Base-by-base conservation (phyloP, 2,888 invertebrate genomes). In the Linnaemya vulpina region DNA sequence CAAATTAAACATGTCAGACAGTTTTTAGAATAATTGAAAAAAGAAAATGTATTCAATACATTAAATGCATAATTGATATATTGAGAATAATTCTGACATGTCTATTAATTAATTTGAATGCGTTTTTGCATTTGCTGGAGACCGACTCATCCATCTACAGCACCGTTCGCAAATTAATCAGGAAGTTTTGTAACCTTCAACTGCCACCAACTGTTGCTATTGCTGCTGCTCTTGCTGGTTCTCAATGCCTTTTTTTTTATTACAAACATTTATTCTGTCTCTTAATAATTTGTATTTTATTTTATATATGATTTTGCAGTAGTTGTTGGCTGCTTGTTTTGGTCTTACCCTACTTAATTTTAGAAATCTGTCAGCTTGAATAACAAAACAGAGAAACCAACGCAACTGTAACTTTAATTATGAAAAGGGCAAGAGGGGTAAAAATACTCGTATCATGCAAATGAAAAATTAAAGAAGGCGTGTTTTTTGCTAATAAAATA, bases 341-440 rank as follows among this genome's bases (percentile, higher is more conserved):
- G 51, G 74, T 81, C 68, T 81, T 75, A 80, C 67, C 58, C 80
- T n/a, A 68, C 58, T 74, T 80, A 75, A 35, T 75, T 75, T 75
- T 53, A 68, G 74, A 75, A 75, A 75, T 74, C 74, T 81, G 81
- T 74, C 74, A 67, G 51, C 67, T 68, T 74, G 60, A 67, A 73
- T 49, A 73, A 58, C 25, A 60, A 78, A 58, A 58, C n/a, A 15
- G 25, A 13, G 13, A 20, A 43, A 43, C 20, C 22, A 43, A 9
- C 20, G 11, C 30, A 51, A 43, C 62, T 51, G n/a, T 53, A 40
- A 77, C 49, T 58, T 77, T 46, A 58, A 43, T 40, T 22, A 20
- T 53, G 20, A 38, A 67, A 49, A 67, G 49, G 4, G n/a, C n/a
- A n/a, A 43, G 4, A 53, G 22, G 15, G 3, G 11, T 10, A 38